Conservation (phyloP, 2,113 vertebrate species). For the Sinocyclocheilus anophthalmus region DNA sequence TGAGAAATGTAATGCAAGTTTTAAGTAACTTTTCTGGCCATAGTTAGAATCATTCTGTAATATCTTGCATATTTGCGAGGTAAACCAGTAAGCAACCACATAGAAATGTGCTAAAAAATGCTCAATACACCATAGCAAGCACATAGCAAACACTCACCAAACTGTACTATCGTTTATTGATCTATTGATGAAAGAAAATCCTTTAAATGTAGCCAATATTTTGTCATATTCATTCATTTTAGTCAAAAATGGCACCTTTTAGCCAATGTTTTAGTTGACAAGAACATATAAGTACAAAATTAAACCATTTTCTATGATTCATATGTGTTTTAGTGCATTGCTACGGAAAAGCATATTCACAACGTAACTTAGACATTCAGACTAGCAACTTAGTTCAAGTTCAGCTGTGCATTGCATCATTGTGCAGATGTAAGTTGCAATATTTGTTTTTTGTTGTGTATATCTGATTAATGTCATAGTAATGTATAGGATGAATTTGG, state of each 20-base stretch:
- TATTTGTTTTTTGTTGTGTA: too few species aligned
- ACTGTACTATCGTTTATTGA: too few species aligned
- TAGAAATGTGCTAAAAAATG: too few species aligned
- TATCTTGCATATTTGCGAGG: too few species aligned
- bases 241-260: neutral
- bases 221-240: neutral
- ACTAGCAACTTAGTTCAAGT: neutral
- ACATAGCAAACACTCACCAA: too few species aligned
- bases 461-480: neutral
- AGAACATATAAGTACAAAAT: neutral
- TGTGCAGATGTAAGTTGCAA: neutral
- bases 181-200: too few species aligned
- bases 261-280: neutral
- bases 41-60: too few species aligned
- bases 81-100: too few species aligned
- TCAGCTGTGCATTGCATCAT: neutral
- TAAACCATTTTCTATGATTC: neutral
- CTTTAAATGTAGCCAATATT: too few species aligned
- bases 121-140: too few species aligned
- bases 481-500: neutral
- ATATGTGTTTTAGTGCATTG: neutral
- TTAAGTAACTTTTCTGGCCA: too few species aligned
- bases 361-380: neutral
- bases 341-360: neutral
- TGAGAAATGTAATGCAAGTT: too few species aligned